Percentiles rank a stretch among this genome's conserved stretches.
These are phyloP conservation scores for Mythimna loreyi DNA, from an alignment of 2,888 invertebrate genomes.

Conservation along the genomic window DNA sequence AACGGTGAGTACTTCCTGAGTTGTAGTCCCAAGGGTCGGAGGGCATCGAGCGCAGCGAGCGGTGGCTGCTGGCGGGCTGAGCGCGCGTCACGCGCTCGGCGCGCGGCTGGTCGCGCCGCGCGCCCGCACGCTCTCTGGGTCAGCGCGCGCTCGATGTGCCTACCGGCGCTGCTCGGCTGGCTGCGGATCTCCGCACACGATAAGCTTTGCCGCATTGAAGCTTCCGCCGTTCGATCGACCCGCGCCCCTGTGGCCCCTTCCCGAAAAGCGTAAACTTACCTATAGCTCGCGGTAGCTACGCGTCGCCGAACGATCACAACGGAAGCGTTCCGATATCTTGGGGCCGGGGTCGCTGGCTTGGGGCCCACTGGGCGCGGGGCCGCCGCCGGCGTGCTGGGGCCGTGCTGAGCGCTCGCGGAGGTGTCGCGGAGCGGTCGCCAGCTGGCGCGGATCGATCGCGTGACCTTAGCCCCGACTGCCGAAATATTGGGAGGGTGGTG, in stretches of 20 bases:
- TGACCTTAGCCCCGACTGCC: slow-evolving; percentile 81
- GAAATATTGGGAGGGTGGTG: slow-evolving; percentile 69
- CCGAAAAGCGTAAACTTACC: slow-evolving; percentile 70
- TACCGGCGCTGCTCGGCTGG: slow-evolving; percentile 31
- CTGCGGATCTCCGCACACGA: slow-evolving; percentile 69
- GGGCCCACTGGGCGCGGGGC: slow-evolving; percentile 27
- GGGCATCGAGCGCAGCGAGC: neutral
- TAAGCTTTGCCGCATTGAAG: slow-evolving; percentile 85
- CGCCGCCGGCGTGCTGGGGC: slow-evolving; percentile 44
- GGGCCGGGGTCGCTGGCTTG: slow-evolving; percentile 26
- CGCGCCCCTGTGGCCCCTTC: slow-evolving; percentile 72
- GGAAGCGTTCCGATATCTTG: slow-evolving; percentile 35
- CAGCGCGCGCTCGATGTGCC: slow-evolving; percentile 66
- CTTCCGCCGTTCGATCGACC: slow-evolving; percentile 85
- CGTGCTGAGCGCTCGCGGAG: slow-evolving; percentile 62
- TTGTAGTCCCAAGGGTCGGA: slow-evolving; percentile 25
- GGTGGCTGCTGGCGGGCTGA: slow-evolving; percentile 48
- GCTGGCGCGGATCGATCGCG: slow-evolving; percentile 86
- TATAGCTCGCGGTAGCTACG: slow-evolving; percentile 61
- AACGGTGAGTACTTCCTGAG: slow-evolving; percentile 89
- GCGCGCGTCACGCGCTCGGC: slow-evolving; percentile 63
- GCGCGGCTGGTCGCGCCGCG: slow-evolving; percentile 62
- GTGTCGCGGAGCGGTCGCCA: slow-evolving; percentile 77
- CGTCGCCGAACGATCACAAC: slow-evolving; percentile 36
- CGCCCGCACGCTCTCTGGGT: slow-evolving; percentile 57